Evolutionary conservation across 2,888 invertebrate species (phyloP).

Genomic region (Nomada lathburiana): DNA sequence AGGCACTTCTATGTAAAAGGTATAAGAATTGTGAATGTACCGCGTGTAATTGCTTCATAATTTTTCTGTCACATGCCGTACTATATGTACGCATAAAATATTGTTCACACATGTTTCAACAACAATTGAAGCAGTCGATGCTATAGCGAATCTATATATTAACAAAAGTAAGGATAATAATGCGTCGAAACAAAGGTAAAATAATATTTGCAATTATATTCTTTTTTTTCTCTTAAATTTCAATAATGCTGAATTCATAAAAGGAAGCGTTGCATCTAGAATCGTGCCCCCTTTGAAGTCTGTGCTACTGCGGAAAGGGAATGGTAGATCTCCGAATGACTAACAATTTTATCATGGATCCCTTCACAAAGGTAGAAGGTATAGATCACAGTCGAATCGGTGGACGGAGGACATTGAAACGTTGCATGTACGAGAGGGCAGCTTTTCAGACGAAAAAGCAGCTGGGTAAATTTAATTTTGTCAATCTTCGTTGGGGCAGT

Average conservation of each 20-base stretch:
- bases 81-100: too few relatives aligned
- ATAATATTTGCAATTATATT: not conserved
- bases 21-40: too few relatives aligned
- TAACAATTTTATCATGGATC: conserved; percentile 59
- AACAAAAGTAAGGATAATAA: not conserved
- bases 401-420: conserved; percentile 11
- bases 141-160: too few relatives aligned
- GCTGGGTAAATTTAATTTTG: conserved; percentile 60
- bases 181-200: not conserved
- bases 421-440: conserved; percentile 31
- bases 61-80: too few relatives aligned
- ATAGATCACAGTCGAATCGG: conserved; percentile 30
- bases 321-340: conserved; percentile 47
- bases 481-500: conserved; percentile 38
- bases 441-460: conserved; percentile 47
- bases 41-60: too few relatives aligned
- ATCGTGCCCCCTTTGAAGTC: conserved; percentile 16
- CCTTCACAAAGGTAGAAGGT: conserved; percentile 23
- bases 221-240: not conserved
- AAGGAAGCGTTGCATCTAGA: conserved; percentile 11
- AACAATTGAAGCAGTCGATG: too few relatives aligned
- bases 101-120: too few relatives aligned
- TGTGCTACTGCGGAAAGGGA: conserved; percentile 21
- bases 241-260: conserved; percentile 4
- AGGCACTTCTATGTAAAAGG: too few relatives aligned